Evolutionary conservation across 2,888 invertebrate genomes (phyloP).

Genomic region (Drosophila percnosoma): DNA sequence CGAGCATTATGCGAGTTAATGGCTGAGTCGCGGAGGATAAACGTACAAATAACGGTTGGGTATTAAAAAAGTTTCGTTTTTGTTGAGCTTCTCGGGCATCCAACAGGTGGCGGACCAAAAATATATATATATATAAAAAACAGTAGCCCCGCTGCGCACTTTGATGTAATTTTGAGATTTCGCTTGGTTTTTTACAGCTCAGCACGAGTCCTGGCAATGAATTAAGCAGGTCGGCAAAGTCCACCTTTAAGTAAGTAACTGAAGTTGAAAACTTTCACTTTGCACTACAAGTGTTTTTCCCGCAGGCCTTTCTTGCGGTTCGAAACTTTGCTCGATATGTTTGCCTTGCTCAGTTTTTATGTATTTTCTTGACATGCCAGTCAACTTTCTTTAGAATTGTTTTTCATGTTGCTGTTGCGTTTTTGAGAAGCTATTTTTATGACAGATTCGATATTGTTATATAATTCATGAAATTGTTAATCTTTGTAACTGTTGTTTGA

Average conservation of each 20-base stretch:
- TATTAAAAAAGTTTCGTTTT: slow-evolving; percentile 65
- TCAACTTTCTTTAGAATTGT: background rate
- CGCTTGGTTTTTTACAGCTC: slow-evolving; percentile 25
- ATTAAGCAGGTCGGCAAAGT: slow-evolving; percentile 34
- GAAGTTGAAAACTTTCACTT: slow-evolving; percentile 55
- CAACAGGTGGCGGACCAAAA: slow-evolving; percentile 20
- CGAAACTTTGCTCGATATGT: slow-evolving; percentile 8
- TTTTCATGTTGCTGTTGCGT: slow-evolving; percentile 3
- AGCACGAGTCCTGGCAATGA: slow-evolving; percentile 15
- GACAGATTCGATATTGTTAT: background rate
- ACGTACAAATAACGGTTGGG: slow-evolving; percentile 30
- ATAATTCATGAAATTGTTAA: background rate
- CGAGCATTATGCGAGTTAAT: slow-evolving; percentile 52
- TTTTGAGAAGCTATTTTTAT: background rate
- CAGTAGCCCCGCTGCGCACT: slow-evolving; percentile 5
- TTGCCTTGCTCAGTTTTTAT: slow-evolving; percentile 6
- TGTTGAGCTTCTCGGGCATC: background rate
- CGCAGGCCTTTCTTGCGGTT: background rate
- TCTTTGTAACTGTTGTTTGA: background rate
- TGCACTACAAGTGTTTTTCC: slow-evolving; percentile 21
- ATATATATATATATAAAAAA: background rate
- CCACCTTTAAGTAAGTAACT: slow-evolving; percentile 46
- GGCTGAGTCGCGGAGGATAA: slow-evolving; percentile 16
- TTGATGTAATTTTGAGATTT: slow-evolving; percentile 26
- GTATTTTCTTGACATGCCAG: slow-evolving; percentile 22